A percentile compares a stretch with the other conserved stretches of the same genome.
phyloP scores from a whole-genome alignment of 2,888 invertebrate species.

The Caenorhabditis zanzibari region DNA sequence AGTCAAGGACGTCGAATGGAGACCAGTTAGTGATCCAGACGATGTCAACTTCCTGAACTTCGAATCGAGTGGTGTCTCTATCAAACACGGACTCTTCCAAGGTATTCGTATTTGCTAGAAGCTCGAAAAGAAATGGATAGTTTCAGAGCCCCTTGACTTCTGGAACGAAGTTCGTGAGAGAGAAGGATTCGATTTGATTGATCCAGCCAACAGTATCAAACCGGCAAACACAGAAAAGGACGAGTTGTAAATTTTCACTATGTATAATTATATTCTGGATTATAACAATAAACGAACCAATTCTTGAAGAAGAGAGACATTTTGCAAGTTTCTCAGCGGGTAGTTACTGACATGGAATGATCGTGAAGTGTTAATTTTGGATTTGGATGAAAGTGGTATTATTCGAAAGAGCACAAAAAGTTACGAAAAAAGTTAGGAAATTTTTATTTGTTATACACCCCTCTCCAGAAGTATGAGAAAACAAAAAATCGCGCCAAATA shows the following conservation, averaged over 20 bases:
- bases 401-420: too few species aligned
- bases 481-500: too few species aligned
- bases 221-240: neutral
- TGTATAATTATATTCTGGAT: too few species aligned
- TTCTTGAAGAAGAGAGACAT: too few species aligned
- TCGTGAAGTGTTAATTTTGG: too few species aligned
- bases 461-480: too few species aligned
- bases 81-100: conserved; percentile 57
- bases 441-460: too few species aligned
- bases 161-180: conserved; percentile 48
- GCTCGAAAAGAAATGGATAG: neutral
- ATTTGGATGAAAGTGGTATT: too few species aligned
- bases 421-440: too few species aligned
- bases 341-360: too few species aligned
- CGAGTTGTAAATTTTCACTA: conserved; percentile 30
- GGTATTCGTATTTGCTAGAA: conserved; percentile 9
- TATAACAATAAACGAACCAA: too few species aligned
- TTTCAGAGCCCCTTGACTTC: conserved; percentile 47
- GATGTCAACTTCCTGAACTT: conserved; percentile 56
- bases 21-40: conserved; percentile 49
- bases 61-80: conserved; percentile 18
- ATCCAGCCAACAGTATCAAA: conserved; percentile 34
- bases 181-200: conserved; percentile 57
- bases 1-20: conserved; percentile 51
- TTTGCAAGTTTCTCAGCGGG: too few species aligned